Evolutionary conservation across 1,140 invertebrate genomes (phyloP), one percentile per base, ranked within the genome.

Genomic region (Drosophila pseudoananassae): DNA sequence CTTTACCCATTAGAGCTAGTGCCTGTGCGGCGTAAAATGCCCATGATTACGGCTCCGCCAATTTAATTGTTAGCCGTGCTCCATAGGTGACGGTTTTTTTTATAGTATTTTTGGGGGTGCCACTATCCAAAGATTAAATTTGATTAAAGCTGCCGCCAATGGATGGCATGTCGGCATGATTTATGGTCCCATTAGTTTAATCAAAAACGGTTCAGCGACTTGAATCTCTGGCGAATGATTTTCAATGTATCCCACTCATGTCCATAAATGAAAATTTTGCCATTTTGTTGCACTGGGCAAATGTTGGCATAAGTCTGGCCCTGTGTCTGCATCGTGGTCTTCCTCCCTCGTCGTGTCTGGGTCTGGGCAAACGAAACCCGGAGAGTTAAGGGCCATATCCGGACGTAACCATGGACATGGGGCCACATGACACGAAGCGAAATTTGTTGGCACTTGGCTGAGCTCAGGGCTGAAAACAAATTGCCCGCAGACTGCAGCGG

Each of bases 161-260:
- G 45, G 38, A 25, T 15, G 46, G 60, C 33, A 25, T 45, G 17
- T 47, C 49, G 15, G 57, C 15, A 10, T 77, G 77, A 84, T 65
- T 81, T 84, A 80, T 81, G 68, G 43, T 53, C 56, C 81, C 81
- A 84, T 84, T 84, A 84, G 82, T 66, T 81, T 61, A 74, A 81
- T 84, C 82, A 59, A 74, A 84, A 80, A 68, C 61, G 52, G 55
- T 46, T 49, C 47, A 58, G 47, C 15, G 33, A 79, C 45, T 69
- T 75, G 65, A 61, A 69, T 58, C 74, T 53, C 31, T 31, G 47
- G 40, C 36, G 15, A 33, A 40, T 38, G 36, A 46, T 59, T 29
- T 45, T 54, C 70, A 52, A 55, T 52, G 45, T 14, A 46, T 52
- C 33, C 40, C n/a, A 20, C 61, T 56, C 50, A 50, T 46, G 54